Evolutionary conservation across 2,888 invertebrate genomes (phyloP).

Genomic region (Mellilla xanthometata): DNA sequence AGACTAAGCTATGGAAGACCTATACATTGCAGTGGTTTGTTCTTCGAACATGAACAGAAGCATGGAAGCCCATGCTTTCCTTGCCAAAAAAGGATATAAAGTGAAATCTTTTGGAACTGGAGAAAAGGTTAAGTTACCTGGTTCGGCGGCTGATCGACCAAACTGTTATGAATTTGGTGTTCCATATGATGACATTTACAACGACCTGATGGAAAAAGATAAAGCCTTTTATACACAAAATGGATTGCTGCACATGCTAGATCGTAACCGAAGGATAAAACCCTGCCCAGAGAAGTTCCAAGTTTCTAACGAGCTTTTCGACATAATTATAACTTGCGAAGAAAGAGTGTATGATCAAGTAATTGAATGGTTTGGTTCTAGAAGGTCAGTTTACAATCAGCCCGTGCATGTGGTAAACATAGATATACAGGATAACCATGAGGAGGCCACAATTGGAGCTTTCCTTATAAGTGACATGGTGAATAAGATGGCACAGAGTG

Average conservation of each 20-base stretch:
- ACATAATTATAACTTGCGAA: constrained; percentile 98
- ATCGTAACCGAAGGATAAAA: constrained; percentile 98
- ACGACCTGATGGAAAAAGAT: constrained; percentile 94
- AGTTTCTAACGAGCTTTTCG: constrained; percentile 92
- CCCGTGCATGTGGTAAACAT: constrained; percentile 98
- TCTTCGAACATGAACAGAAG: constrained; percentile 99
- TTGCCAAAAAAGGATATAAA: constrained; percentile 97
- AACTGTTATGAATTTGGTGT: constrained; percentile 98
- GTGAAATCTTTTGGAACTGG: constrained; percentile 97
- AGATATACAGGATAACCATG: constrained; percentile 99
- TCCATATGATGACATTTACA: constrained; percentile 97
- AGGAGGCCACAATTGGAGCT: constrained; percentile 99
- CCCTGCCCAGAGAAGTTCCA: constrained; percentile 97
- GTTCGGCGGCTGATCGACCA: constrained; percentile 95
- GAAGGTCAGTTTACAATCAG: constrained; percentile 90
- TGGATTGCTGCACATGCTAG: constrained; percentile 98
- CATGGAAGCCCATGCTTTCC: constrained; percentile 99
- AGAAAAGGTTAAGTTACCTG: constrained; percentile 98
- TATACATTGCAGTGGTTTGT: constrained; percentile 97
- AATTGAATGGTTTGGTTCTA: constrained; percentile 94
- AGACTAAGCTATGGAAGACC: no score
- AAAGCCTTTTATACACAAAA: constrained; percentile 98
- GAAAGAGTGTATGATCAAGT: constrained; percentile 99
- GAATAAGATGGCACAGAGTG: constrained; percentile 92
- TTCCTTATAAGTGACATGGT: constrained; percentile 98